Percentiles rank a stretch among this genome's conserved stretches.
These are phyloP conservation scores for Thamnaconus septentrionalis DNA, from an alignment of 2,113 vertebrate species.

Conservation along the genomic window DNA sequence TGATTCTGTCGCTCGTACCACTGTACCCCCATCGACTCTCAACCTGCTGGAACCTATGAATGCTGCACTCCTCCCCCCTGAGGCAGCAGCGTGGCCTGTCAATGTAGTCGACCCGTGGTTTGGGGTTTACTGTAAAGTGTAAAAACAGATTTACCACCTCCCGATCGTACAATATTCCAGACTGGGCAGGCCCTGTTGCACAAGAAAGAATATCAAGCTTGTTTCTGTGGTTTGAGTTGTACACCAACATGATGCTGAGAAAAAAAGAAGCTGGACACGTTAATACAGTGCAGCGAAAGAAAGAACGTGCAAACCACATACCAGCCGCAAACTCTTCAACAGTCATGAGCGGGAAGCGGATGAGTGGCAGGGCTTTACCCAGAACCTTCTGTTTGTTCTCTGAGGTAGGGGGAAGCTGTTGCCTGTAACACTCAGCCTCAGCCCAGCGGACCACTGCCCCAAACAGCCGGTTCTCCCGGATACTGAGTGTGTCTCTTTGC, in stretches of 20 bases:
- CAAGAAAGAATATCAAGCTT: constrained; percentile 77
- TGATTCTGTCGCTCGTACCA: constrained; percentile 92
- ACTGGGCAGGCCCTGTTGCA: constrained; percentile 90
- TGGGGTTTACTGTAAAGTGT: constrained; percentile 96
- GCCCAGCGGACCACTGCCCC: constrained; percentile 93
- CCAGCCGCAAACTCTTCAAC: constrained; percentile 94
- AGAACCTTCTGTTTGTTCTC: constrained; percentile 93
- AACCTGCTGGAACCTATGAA: constrained; percentile 93
- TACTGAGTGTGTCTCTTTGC: constrained; percentile 92
- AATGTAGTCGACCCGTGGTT: constrained; percentile 91
- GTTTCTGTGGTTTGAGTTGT: constrained; percentile 64
- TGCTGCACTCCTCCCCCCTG: constrained; percentile 90
- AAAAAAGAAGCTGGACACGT: too few relatives aligned
- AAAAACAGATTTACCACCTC: constrained; percentile 96
- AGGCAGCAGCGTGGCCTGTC: constrained; percentile 92
- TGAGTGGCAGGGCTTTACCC: constrained; percentile 89
- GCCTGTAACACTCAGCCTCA: constrained; percentile 91
- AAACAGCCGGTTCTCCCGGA: constrained; percentile 91
- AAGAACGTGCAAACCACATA: constrained; percentile 49
- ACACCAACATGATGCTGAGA: constrained; percentile 45
- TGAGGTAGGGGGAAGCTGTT: constrained; percentile 85
- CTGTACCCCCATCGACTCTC: constrained; percentile 98
- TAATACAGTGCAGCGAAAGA: background rate
- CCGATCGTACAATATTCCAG: constrained; percentile 91
- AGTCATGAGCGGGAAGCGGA: constrained; percentile 94